These are phyloP conservation scores for Cerceris rybyensis DNA, from an alignment of 2,888 invertebrate genomes.

Conservation along the genomic window DNA sequence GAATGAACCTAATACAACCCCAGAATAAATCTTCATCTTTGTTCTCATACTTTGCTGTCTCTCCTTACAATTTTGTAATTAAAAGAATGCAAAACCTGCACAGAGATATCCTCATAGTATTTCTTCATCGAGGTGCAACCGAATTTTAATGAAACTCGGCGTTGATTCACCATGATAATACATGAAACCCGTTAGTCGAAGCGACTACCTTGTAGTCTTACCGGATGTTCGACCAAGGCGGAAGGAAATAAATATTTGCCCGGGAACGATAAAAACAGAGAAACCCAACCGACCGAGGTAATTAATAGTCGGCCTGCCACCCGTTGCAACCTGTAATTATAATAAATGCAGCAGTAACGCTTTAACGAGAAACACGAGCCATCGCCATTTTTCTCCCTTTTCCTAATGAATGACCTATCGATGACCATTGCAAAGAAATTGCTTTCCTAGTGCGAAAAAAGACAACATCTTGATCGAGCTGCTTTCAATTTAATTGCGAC, in stretches of 20 bases:
- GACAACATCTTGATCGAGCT: background rate
- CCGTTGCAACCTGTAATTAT: conserved; percentile 24
- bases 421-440: background rate
- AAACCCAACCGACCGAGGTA: conserved; percentile 17
- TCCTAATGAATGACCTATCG: background rate
- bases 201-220: conserved; percentile 3
- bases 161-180: background rate
- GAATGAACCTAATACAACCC: too few relatives aligned
- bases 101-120: too few relatives aligned
- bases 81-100: too few relatives aligned
- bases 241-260: conserved; percentile 44
- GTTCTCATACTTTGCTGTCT: too few relatives aligned
- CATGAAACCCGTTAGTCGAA: background rate
- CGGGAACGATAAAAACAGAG: conserved; percentile 39
- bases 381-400: background rate
- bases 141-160: too few relatives aligned
- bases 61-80: too few relatives aligned
- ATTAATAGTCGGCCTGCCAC: conserved; percentile 27
- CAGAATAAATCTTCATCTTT: too few relatives aligned
- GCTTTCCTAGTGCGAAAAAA: background rate
- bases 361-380: background rate
- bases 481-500: background rate
- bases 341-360: conserved; percentile 31
- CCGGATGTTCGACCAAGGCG: conserved; percentile 19
- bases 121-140: too few relatives aligned